Conservation (phyloP, 2,797 vertebrate species). For the Chloroceryle amazona region DNA sequence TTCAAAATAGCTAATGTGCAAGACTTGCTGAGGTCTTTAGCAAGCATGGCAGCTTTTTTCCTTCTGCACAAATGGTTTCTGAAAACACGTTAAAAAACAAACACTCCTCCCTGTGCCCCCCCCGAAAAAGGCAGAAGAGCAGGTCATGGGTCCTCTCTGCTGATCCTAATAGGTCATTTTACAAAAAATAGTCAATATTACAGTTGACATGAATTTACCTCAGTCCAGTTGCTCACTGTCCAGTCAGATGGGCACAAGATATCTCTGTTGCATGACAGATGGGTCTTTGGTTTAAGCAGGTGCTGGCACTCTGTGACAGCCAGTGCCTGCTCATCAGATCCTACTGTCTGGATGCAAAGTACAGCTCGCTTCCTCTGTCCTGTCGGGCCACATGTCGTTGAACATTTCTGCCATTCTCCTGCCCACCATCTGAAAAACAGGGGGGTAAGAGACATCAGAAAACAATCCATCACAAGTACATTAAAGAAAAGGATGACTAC, state of each 20-base stretch:
- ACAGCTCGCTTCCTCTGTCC: slow-evolving; percentile 91
- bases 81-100: neutral
- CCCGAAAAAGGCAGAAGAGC: neutral
- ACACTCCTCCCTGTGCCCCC: too few species aligned
- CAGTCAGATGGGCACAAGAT: slow-evolving; percentile 92
- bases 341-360: slow-evolving; percentile 91
- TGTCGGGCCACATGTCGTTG: slow-evolving; percentile 87
- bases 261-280: slow-evolving; percentile 92
- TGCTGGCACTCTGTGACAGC: slow-evolving; percentile 89
- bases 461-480: neutral
- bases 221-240: slow-evolving; percentile 91
- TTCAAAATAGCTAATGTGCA: neutral
- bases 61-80: neutral
- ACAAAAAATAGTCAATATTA: neutral
- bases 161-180: neutral
- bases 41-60: neutral
- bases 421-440: slow-evolving; percentile 92
- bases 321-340: slow-evolving; percentile 91
- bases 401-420: slow-evolving; percentile 95
- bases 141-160: neutral
- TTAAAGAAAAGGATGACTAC: neutral
- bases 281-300: slow-evolving; percentile 91
- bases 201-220: slow-evolving; percentile 76
- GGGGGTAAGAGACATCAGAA: neutral
- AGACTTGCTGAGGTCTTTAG: neutral